Conservation (phyloP, 1,140 invertebrate species). For the Hermatobates lingyangjiaoensis region DNA sequence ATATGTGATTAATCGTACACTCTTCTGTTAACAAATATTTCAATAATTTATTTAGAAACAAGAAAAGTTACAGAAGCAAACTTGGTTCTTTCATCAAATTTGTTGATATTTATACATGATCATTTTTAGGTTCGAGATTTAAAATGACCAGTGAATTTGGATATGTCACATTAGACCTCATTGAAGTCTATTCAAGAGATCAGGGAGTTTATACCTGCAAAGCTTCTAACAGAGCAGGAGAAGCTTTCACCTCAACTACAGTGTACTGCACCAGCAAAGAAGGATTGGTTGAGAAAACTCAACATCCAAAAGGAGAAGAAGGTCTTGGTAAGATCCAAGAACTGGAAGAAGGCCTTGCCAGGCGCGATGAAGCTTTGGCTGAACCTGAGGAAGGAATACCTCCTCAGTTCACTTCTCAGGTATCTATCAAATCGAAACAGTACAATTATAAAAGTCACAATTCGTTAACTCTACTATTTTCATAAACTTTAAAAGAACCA, state of each 20-base stretch:
- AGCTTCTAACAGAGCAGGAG: slow-evolving; percentile 65
- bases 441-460: too few relatives aligned
- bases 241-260: slow-evolving; percentile 80
- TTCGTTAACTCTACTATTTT: too few relatives aligned
- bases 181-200: slow-evolving; percentile 78
- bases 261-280: slow-evolving; percentile 65
- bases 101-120: neutral
- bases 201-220: slow-evolving; percentile 86
- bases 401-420: slow-evolving; percentile 67
- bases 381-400: slow-evolving; percentile 60
- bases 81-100: neutral
- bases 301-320: slow-evolving; percentile 83
- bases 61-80: too few relatives aligned
- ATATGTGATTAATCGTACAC: too few relatives aligned
- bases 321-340: slow-evolving; percentile 78
- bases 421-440: too few relatives aligned
- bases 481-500: too few relatives aligned
- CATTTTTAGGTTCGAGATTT: slow-evolving; percentile 39
- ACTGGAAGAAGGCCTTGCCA: slow-evolving; percentile 65
- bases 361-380: slow-evolving; percentile 39
- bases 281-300: slow-evolving; percentile 65
- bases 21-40: too few relatives aligned
- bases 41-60: too few relatives aligned
- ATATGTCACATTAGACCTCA: slow-evolving; percentile 74
- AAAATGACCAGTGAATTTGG: slow-evolving; percentile 82